phyloP scores from a whole-genome alignment of 2,113 vertebrate genomes.

The Microtus ochrogaster region DNA sequence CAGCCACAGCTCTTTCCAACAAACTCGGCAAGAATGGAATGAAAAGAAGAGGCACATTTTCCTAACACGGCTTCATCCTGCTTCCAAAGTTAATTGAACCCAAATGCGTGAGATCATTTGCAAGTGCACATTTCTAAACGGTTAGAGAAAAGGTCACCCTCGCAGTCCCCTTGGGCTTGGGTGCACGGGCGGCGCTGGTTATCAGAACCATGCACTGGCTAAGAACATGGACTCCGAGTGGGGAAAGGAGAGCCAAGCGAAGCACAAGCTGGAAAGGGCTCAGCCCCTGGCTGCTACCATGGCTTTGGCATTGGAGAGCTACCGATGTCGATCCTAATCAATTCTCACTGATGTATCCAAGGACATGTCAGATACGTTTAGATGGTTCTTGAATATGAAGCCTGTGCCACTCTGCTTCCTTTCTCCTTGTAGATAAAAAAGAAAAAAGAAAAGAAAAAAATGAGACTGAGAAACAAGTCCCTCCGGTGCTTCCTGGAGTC shows the following conservation, averaged over 20 bases:
- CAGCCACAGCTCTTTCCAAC: not conserved
- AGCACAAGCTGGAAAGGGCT: not conserved
- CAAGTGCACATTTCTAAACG: not conserved
- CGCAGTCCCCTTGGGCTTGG: not conserved
- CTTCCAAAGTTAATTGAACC: constrained; percentile 46
- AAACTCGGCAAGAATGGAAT: not conserved
- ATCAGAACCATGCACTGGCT: not conserved
- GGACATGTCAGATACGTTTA: not conserved
- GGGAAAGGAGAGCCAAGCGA: not conserved
- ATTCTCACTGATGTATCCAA: not conserved
- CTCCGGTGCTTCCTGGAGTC: not conserved
- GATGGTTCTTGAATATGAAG: not conserved
- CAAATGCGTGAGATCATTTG: constrained; percentile 52
- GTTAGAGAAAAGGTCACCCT: not conserved
- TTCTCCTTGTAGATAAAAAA: not conserved
- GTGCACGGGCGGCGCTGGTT: not conserved
- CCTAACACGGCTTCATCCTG: constrained; percentile 14
- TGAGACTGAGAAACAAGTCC: not conserved
- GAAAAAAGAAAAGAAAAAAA: not conserved
- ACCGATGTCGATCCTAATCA: not conserved
- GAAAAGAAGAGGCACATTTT: constrained; percentile 19
- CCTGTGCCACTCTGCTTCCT: not conserved
- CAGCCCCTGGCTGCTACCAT: not conserved
- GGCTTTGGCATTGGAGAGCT: not conserved
- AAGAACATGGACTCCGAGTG: not conserved